phyloP scores from a whole-genome alignment of 2,797 vertebrate species.

The Protonibea diacanthus region DNA sequence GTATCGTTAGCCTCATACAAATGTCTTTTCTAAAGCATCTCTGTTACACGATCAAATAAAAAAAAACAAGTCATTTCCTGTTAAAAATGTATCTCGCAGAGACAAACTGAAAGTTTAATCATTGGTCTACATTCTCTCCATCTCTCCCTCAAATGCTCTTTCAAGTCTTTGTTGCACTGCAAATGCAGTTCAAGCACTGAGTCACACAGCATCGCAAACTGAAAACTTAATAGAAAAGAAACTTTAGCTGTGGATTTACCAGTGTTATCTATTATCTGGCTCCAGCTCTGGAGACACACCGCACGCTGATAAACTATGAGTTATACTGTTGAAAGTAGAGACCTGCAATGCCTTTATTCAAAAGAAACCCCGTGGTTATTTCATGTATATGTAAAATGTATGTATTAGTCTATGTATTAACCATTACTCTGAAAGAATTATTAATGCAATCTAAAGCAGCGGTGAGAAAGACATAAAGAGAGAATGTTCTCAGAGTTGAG shows the following conservation, averaged over 20 bases:
- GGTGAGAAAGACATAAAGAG: conserved; percentile 6
- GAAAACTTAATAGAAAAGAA: conserved; percentile 43
- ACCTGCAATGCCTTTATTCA: conserved; percentile 18
- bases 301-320: conserved; percentile 30
- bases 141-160: conserved; percentile 32
- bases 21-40: conserved; percentile 11
- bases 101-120: conserved; percentile 42
- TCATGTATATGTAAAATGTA: conserved; percentile 8
- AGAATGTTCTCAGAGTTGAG: background rate
- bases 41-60: conserved; percentile 27
- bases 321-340: conserved; percentile 37
- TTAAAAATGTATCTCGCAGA: conserved; percentile 45
- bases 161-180: conserved; percentile 43
- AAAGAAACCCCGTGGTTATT: background rate
- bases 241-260: conserved; percentile 54
- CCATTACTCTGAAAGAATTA: conserved; percentile 2
- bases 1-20: conserved; percentile 23
- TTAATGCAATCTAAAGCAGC: conserved; percentile 21
- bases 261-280: conserved; percentile 60
- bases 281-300: conserved; percentile 33
- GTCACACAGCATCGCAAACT: conserved; percentile 37
- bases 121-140: conserved; percentile 33
- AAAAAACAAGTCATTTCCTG: conserved; percentile 1
- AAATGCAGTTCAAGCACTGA: conserved; percentile 37
- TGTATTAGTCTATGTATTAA: conserved; percentile 14